phyloP scores from a whole-genome alignment of 2,888 invertebrate genomes.

The Tuta absoluta region DNA sequence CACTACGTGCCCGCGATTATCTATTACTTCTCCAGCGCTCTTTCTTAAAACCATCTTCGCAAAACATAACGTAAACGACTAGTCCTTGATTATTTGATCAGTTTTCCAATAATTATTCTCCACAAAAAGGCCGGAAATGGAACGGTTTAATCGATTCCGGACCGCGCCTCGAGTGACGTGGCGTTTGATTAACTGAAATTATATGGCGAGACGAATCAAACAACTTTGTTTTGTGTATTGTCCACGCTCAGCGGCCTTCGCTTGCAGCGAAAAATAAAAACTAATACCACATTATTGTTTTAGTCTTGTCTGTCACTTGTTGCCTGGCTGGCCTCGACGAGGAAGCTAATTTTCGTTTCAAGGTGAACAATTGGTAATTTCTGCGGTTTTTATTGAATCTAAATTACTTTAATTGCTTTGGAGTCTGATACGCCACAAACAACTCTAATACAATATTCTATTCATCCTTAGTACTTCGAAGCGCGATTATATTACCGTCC shows the following conservation, averaged over 20 bases:
- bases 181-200: slow-evolving; percentile 77
- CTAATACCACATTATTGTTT: slow-evolving; percentile 77
- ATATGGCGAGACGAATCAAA: slow-evolving; percentile 76
- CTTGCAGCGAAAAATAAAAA: slow-evolving; percentile 71
- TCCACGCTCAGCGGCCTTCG: slow-evolving; percentile 65
- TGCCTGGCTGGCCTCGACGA: slow-evolving; percentile 58
- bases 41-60: slow-evolving; percentile 62
- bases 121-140: slow-evolving; percentile 77
- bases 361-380: slow-evolving; percentile 65
- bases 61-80: slow-evolving; percentile 63
- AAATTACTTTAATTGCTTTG: slow-evolving; percentile 33
- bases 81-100: slow-evolving; percentile 73
- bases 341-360: slow-evolving; percentile 75
- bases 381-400: slow-evolving; percentile 49
- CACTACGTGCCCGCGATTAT: slow-evolving; percentile 76
- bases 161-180: slow-evolving; percentile 73
- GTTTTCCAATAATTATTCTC: slow-evolving; percentile 75
- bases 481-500: slow-evolving; percentile 37
- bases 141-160: slow-evolving; percentile 77
- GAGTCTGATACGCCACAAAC: slow-evolving; percentile 22
- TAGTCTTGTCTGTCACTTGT: slow-evolving; percentile 75
- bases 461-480: slow-evolving; percentile 25
- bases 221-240: slow-evolving; percentile 75
- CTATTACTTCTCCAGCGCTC: slow-evolving; percentile 69
- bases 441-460: slow-evolving; percentile 17